Evolutionary conservation across 1,140 invertebrate species (phyloP).

Genomic region (Drosophila pandora): DNA sequence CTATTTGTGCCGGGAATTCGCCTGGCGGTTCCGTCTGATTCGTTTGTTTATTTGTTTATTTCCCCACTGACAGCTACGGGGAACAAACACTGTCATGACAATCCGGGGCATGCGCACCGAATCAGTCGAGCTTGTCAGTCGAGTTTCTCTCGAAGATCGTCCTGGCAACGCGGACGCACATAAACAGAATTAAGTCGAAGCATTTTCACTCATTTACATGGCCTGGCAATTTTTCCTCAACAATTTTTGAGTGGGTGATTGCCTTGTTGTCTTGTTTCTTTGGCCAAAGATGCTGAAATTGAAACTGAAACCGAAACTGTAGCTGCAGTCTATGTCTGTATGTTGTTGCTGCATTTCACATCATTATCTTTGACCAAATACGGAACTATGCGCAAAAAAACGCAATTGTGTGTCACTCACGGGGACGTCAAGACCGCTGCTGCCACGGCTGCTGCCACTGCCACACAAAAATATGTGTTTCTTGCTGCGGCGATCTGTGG

Average conservation of each 20-base stretch:
- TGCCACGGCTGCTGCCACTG: no score
- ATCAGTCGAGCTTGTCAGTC: not conserved
- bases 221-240: conserved; percentile 60
- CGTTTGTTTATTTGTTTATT: conserved; percentile 11
- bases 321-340: conserved; percentile 9
- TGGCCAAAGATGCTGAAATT: conserved; percentile 6
- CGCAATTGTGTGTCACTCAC: conserved; percentile 80
- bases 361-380: conserved; percentile 82
- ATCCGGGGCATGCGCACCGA: conserved; percentile 51
- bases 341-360: conserved; percentile 69
- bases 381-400: conserved; percentile 76
- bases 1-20: not conserved
- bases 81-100: conserved; percentile 56
- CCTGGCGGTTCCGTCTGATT: not conserved
- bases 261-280: conserved; percentile 34
- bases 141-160: conserved; percentile 29
- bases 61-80: conserved; percentile 17
- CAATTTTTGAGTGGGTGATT: conserved; percentile 80
- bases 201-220: conserved; percentile 81
- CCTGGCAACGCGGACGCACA: conserved; percentile 48
- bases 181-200: conserved; percentile 68
- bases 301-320: conserved; percentile 13
- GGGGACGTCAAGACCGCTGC: conserved; percentile 58
- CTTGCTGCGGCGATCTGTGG: conserved; percentile 54
- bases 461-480: conserved; percentile 67